Evolutionary conservation across 1,140 invertebrate genomes (phyloP).

Genomic region (Penaeus chinensis): DNA sequence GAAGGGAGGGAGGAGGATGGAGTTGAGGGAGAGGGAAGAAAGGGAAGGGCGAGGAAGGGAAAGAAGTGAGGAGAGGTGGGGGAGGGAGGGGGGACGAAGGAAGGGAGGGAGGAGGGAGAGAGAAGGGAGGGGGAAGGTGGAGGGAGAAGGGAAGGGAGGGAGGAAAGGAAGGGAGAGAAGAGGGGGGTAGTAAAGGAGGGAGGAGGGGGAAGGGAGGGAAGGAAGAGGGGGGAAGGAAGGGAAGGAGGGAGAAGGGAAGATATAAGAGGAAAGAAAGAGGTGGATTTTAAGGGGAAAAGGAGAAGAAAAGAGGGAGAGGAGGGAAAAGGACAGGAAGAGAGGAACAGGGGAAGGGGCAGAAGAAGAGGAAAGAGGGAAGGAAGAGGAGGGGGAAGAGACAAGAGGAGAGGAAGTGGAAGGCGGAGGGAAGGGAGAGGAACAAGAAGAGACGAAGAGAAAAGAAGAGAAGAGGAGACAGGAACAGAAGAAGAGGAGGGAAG

Average conservation of each 20-base stretch:
- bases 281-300: not conserved
- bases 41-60: not conserved
- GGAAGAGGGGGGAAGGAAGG: too few species aligned
- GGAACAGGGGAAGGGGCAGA: too few species aligned
- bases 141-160: too few species aligned
- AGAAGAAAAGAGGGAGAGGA: not conserved
- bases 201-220: too few species aligned
- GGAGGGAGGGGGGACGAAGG: too few species aligned
- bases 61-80: too few species aligned
- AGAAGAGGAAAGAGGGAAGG: too few species aligned
- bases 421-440: not conserved
- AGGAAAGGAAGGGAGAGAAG: not conserved
- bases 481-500: not conserved
- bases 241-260: too few species aligned
- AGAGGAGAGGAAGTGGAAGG: not conserved
- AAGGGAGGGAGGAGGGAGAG: too few species aligned
- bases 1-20: not conserved
- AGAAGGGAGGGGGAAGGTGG: too few species aligned
- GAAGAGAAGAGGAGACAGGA: not conserved
- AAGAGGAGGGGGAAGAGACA: too few species aligned
- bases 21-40: not conserved
- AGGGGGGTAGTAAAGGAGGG: not conserved
- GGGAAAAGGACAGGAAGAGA: constrained; percentile 2
- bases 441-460: not conserved
- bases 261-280: too few species aligned